A percentile compares a stretch with the other conserved stretches of the same genome.
phyloP scores from a whole-genome alignment of 2,888 invertebrate species.

The Chesias legatella region DNA sequence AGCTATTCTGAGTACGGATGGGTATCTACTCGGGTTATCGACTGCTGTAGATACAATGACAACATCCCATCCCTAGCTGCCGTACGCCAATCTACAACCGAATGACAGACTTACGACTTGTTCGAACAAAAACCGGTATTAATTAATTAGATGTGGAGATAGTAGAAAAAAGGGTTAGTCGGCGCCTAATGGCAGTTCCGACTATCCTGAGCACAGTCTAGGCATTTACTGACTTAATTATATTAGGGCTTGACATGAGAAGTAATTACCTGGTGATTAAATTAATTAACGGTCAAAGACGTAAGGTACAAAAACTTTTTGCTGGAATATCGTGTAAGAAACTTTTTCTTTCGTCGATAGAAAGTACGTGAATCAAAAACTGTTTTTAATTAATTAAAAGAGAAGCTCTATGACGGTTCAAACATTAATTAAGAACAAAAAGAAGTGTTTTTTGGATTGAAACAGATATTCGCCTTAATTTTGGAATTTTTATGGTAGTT shows the following conservation, averaged over 20 bases:
- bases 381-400: too few species aligned
- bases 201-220: conserved; percentile 33
- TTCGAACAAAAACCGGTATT: conserved; percentile 69
- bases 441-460: too few species aligned
- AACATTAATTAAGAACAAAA: too few species aligned
- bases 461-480: too few species aligned
- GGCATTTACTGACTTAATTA: conserved; percentile 53
- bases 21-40: too few species aligned
- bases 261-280: conserved; percentile 16
- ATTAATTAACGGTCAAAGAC: neutral
- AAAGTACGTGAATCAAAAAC: too few species aligned
- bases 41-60: too few species aligned
- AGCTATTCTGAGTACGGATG: too few species aligned
- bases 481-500: too few species aligned
- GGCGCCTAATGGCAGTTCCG: conserved; percentile 50
- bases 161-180: conserved; percentile 52
- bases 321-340: too few species aligned
- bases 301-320: neutral
- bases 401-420: too few species aligned
- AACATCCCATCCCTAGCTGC: conserved; percentile 29
- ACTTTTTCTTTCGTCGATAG: too few species aligned
- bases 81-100: conserved; percentile 52
- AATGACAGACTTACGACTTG: conserved; percentile 68
- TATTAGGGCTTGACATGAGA: conserved; percentile 56
- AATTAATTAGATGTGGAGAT: conserved; percentile 74